Evolutionary conservation across 2,888 invertebrate species (phyloP).

Genomic region (Brenthis daphne): DNA sequence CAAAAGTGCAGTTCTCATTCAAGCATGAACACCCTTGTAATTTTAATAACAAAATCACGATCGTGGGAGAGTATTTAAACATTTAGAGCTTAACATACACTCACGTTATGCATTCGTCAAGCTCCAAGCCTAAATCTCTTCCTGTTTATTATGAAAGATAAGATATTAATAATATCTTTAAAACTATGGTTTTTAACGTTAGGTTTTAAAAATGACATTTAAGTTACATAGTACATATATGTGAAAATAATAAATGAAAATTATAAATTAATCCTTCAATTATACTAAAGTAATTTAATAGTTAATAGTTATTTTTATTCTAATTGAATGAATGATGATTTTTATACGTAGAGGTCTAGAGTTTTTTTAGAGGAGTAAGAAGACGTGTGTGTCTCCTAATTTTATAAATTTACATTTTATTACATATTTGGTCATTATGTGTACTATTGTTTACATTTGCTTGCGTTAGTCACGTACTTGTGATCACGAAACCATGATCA

Average conservation of each 20-base stretch:
- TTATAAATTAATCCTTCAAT: too few relatives aligned
- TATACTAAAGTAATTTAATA: too few relatives aligned
- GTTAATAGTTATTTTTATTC: too few relatives aligned
- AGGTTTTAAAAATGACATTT: too few relatives aligned
- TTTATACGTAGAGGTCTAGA: too few relatives aligned
- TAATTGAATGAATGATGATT: too few relatives aligned
- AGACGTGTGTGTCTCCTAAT: slow-evolving; percentile 19
- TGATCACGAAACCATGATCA: slow-evolving; percentile 65
- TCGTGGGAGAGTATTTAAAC: slow-evolving; percentile 45
- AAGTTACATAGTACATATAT: too few relatives aligned
- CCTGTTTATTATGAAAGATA: slow-evolving; percentile 45
- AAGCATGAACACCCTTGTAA: slow-evolving; percentile 40
- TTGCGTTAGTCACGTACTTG: slow-evolving; percentile 65
- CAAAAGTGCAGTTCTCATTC: slow-evolving; percentile 9
- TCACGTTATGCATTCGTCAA: slow-evolving; percentile 64
- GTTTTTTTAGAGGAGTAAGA: too few relatives aligned
- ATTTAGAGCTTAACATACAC: slow-evolving; percentile 51
- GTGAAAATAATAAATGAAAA: too few relatives aligned
- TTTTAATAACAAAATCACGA: slow-evolving; percentile 47
- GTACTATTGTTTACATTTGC: slow-evolving; percentile 53
- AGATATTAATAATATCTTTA: slow-evolving; percentile 8
- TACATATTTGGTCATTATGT: slow-evolving; percentile 40
- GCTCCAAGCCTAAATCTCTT: slow-evolving; percentile 50
- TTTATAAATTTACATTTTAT: slow-evolving; percentile 28
- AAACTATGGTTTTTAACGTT: too few relatives aligned